These are phyloP conservation scores for Muscicapa adusta DNA, from an alignment of 2,113 vertebrate genomes.

Conservation along the genomic window DNA sequence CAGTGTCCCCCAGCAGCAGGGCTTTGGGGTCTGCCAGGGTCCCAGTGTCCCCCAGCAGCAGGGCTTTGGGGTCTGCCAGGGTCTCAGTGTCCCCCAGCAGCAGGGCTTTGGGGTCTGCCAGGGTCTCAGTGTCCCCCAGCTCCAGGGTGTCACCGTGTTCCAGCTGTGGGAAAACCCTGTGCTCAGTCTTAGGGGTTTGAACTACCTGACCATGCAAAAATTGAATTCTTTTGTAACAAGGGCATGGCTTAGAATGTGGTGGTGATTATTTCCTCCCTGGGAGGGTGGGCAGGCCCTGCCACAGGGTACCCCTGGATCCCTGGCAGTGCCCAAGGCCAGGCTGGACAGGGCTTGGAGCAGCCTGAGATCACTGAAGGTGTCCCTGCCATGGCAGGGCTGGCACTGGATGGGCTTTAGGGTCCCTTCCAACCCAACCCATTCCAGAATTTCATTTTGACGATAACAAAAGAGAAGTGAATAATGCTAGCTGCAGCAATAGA, in stretches of 20 bases:
- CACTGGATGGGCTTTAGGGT: accelerated
- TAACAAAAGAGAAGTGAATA: background rate
- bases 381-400: background rate
- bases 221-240: background rate
- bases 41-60: no score
- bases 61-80: background rate
- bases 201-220: background rate
- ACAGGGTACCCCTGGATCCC: background rate
- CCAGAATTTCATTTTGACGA: background rate
- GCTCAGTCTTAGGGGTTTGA: background rate
- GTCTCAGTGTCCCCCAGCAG: no score
- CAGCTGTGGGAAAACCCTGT: background rate
- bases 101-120: background rate
- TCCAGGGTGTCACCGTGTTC: background rate
- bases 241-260: background rate
- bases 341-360: accelerated
- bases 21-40: background rate
- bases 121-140: no score
- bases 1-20: no score
- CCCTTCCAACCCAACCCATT: background rate
- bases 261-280: background rate
- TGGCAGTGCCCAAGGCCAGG: background rate
- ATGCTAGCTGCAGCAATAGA: background rate
- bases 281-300: background rate
- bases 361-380: background rate